Base-by-base conservation (phyloP, 64 coral and sea anemone species). In the Pocillopora damicornis region DNA sequence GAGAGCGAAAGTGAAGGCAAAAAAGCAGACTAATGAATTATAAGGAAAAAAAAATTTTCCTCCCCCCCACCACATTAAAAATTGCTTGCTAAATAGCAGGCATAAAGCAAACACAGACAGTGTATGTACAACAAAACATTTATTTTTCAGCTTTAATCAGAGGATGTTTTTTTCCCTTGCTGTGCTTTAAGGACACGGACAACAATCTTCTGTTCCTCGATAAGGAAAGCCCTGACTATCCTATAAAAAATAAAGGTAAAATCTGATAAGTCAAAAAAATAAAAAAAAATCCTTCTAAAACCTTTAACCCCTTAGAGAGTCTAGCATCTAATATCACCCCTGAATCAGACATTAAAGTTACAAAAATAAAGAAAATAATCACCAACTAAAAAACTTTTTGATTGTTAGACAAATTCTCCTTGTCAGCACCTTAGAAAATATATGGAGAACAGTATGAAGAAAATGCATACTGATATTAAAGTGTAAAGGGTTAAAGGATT, bases 151-250 rank as follows among this genome's bases (percentile, higher is more conserved):
- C 61, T 64, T 84, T 90, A 90, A 22, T 56, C 63, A 22, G 82
- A 83, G 20, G 82, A 91, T 81, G 91, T 15, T 79, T 99, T 94
- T 68, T 94, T 94, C 59, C 86, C 90, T 62, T 94, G 89, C 65
- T 98, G 96, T 67, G 96, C 96, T 73, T 99, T 99, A 20, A 99
- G 93, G 61, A 99, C 97, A 60, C 97, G 91, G 13, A 99, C 97
- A 80, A 99, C 97, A 67, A 99, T 99, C 90, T 99, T 99, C 90
- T 99, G 97, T 62, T 99, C 97, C 74, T 99, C 97, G 76, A 95
- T 95, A 72, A 99, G 73, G 88, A 99, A 99, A 38, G 97, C 97
- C 38, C 97, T 88, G 65, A 99, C 86, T 80, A 99, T 99, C 90
- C 97, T 99, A 60, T 8, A 82, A 79, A 10, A 30, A 82, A 60